Conservation (phyloP, 1,140 invertebrate genomes). For the Steinernema feltiae region DNA sequence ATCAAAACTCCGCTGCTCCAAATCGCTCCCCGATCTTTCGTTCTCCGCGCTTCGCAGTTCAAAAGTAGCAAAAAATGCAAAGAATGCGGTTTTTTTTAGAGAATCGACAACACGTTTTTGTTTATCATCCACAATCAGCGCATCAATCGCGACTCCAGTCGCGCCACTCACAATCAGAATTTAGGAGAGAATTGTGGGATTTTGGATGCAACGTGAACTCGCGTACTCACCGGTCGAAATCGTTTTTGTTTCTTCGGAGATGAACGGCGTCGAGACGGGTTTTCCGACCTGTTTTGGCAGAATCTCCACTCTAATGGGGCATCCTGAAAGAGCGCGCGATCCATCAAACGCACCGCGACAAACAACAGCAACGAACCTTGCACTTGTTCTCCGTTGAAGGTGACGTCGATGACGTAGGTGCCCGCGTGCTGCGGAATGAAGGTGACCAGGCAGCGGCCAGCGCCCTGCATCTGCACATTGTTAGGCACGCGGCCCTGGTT, state of each 20-base stretch:
- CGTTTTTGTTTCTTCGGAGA: constrained; percentile 17
- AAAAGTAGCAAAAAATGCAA: too few species aligned
- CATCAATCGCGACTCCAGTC: too few species aligned
- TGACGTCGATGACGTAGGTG: constrained; percentile 90
- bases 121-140: too few species aligned
- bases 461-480: constrained; percentile 88
- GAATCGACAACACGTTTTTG: too few species aligned
- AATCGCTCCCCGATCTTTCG: too few species aligned
- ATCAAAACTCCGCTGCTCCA: too few species aligned
- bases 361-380: constrained; percentile 61
- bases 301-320: constrained; percentile 55
- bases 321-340: constrained; percentile 47
- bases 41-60: too few species aligned
- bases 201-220: too few species aligned
- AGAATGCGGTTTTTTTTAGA: too few species aligned
- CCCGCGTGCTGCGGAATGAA: constrained; percentile 87
- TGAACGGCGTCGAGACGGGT: constrained; percentile 43
- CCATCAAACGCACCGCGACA: background rate
- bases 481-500: constrained; percentile 96
- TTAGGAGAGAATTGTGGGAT: too few species aligned
- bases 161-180: too few species aligned
- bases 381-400: constrained; percentile 92
- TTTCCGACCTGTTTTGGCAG: constrained; percentile 55
- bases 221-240: background rate
- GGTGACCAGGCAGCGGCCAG: constrained; percentile 83